Conservation (phyloP, 2,888 invertebrate genomes). For the Tetheella fluctuosa region DNA sequence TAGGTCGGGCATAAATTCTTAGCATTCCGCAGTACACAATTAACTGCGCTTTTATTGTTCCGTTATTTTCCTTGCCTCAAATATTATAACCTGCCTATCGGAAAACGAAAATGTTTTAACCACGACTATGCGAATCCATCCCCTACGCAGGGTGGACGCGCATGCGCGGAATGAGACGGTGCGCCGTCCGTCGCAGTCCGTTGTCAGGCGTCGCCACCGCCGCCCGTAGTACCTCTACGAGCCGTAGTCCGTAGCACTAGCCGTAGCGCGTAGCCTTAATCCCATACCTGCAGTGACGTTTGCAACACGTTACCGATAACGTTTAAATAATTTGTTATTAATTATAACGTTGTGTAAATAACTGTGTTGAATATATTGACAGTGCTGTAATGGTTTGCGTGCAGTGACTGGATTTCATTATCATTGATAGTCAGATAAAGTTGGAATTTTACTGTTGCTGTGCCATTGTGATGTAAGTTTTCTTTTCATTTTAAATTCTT, state of each 20-base stretch:
- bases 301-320: slow-evolving; percentile 26
- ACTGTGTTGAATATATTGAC: slow-evolving; percentile 26
- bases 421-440: slow-evolving; percentile 40
- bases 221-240: slow-evolving; percentile 49
- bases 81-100: slow-evolving; percentile 63
- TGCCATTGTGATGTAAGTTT: slow-evolving; percentile 52
- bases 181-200: slow-evolving; percentile 69
- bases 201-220: slow-evolving; percentile 47
- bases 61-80: slow-evolving; percentile 26
- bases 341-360: slow-evolving; percentile 25
- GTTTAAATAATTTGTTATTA: slow-evolving; percentile 27
- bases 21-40: slow-evolving; percentile 22
- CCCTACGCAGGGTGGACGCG: slow-evolving; percentile 45
- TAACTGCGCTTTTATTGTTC: slow-evolving; percentile 28
- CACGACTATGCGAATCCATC: slow-evolving; percentile 59
- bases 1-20: slow-evolving; percentile 18
- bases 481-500: slow-evolving; percentile 24
- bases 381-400: slow-evolving; percentile 31
- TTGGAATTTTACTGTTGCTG: slow-evolving; percentile 31
- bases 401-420: slow-evolving; percentile 40
- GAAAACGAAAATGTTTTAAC: slow-evolving; percentile 54
- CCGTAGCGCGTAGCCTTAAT: slow-evolving; percentile 42
- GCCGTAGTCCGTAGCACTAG: slow-evolving; percentile 48
- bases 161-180: slow-evolving; percentile 58
- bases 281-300: slow-evolving; percentile 67